phyloP scores from a whole-genome alignment of 2,888 invertebrate genomes.

The Eudasyphora cyanicolor region DNA sequence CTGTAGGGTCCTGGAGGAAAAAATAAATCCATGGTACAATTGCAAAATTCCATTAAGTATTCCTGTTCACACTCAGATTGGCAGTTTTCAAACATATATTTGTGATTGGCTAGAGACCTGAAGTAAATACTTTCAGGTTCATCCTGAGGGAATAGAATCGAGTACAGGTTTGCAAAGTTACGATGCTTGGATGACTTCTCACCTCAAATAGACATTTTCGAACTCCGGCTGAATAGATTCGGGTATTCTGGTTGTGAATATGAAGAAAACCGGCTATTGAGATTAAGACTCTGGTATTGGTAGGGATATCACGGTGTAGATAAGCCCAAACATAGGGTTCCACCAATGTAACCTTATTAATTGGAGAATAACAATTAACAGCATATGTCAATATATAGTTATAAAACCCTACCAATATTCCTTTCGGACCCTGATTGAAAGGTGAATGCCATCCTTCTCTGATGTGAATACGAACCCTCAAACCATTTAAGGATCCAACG shows the following conservation, averaged over 20 bases:
- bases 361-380: background rate
- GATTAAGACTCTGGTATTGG: slow-evolving; percentile 68
- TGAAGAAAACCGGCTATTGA: slow-evolving; percentile 70
- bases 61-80: slow-evolving; percentile 77
- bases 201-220: slow-evolving; percentile 73
- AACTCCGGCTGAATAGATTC: slow-evolving; percentile 62
- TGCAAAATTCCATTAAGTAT: slow-evolving; percentile 76
- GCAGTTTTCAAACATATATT: slow-evolving; percentile 78
- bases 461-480: slow-evolving; percentile 69
- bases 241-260: slow-evolving; percentile 70
- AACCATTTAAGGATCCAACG: slow-evolving; percentile 67
- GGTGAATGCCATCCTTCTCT: slow-evolving; percentile 71
- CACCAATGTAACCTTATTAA: slow-evolving; percentile 67
- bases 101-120: slow-evolving; percentile 73
- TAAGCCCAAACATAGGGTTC: slow-evolving; percentile 73
- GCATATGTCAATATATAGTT: no score
- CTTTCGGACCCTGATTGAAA: slow-evolving; percentile 61
- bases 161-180: background rate
- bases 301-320: slow-evolving; percentile 65
- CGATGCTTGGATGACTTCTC: background rate
- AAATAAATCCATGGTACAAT: slow-evolving; percentile 77
- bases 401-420: slow-evolving; percentile 51
- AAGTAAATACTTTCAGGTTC: slow-evolving; percentile 70
- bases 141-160: slow-evolving; percentile 42
- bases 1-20: slow-evolving; percentile 71